Evolutionary conservation across 1,140 invertebrate genomes (phyloP), one percentile per base, ranked within the genome.

Genomic region (Myzus persicae): DNA sequence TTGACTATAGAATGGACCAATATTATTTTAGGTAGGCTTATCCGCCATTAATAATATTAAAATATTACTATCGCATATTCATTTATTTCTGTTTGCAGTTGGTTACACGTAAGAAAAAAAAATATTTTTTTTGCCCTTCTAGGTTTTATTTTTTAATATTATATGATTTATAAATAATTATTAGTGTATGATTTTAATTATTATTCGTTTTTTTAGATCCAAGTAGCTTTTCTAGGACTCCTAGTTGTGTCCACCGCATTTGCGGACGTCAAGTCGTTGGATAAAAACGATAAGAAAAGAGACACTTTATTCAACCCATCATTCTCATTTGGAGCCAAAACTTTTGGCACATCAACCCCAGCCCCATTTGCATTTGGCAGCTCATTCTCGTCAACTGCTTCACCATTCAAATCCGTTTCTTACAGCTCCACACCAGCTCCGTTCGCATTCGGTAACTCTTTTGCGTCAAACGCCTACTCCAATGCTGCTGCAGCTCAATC

Each of bases 371-470:
- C 48, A 0, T 91, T 31, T 11, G 54, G 51, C 11, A 67, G 20
- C 36, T 18, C 38, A 0, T 89, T 92, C 31, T 46, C 42, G 6
- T 59, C 93, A 0, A 89, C 31, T 38, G 87, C 44, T 38, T 18
- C 44, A 38, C 42, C 87, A 24, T 93, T 93, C 51, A 90, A 90
- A 67, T 48, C 85, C 20, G 51, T 81, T 46, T 93, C 91, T n/a
- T 93, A 90, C 46, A 46, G 40, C 38, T 93, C 93, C 9, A 90
- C 93, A 44, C 38, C 93, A 38, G 93, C 93, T 48, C 93, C 93
- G 22, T 82, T 91, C 5, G 81, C 22, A 11, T 89, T 24, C 38
- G 46, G 44, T 18, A 82, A 36, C 31, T 42, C n/a, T 31, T 85
- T 93, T 24, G 59, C 59, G 0, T 42, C 93, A 14, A 76, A n/a